Evolutionary conservation across 2,888 invertebrate species (phyloP), one percentile per base, ranked within the genome.

Genomic region (Bellardia bayeri): DNA sequence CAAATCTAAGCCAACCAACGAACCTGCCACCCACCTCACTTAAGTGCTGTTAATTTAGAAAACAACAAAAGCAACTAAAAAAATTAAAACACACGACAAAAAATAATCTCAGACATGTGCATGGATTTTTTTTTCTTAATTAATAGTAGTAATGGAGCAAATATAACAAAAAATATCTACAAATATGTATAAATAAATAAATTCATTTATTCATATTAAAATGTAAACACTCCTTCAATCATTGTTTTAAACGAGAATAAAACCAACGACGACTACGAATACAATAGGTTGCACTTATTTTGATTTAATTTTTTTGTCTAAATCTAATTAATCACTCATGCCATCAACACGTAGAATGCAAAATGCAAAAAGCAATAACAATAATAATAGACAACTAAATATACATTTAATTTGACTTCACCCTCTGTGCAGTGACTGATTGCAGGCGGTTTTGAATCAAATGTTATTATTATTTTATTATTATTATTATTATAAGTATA

Each of bases 261-360:
- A 23, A 23, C 9, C 5, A 74, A 1, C n/a, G 56, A 56, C 56
- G 37, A 63, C n/a, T 71, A 23, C n/a, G 14, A 75, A 14, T 61
- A 75, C 64, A 78, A 72, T 84, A 51, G 66, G 74, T 42, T 68
- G 23, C 33, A 66, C 58, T 82, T 42, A 42, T 58, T 33, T 72
- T 56, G 8, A 6, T 33, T 23, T 42, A 45, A 9, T 30, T 68
- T 33, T 33, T 37, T 56, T 74, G n/a, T 51, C 13, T 75, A 80
- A 54, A 76, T 79, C 71, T 51, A 82, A 78, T 84, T 87, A 78
- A 82, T 84, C 84, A 82, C 56, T 79, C 74, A 84, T 40, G 75
- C 64, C 81, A 74, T 68, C 78, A 75, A 79, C 85, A 79, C 75
- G 64, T 85, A 64, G 37, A 64, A 82, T 49, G 16, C 56, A 45